A percentile compares a stretch with the other conserved stretches of the same genome.
phyloP scores from a whole-genome alignment of 2,888 invertebrate species.

The Thecophora atra region DNA sequence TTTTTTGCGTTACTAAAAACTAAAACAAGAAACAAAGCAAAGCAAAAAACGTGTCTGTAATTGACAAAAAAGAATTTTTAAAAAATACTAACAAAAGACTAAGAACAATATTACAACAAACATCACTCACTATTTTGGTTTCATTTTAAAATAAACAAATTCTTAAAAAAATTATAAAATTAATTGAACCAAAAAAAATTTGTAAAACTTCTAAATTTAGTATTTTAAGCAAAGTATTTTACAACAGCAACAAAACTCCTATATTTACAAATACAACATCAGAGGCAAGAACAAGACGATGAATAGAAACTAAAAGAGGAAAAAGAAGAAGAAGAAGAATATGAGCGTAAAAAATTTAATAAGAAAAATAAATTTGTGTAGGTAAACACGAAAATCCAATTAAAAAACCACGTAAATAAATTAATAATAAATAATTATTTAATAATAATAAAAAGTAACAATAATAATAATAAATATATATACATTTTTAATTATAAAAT shows the following conservation, averaged over 20 bases:
- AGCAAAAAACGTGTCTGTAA: not conserved
- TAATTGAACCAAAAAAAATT: conserved; percentile 25
- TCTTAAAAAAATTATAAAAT: not conserved
- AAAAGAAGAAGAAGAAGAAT: not conserved
- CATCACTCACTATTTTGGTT: conserved; percentile 39
- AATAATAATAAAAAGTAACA: no score
- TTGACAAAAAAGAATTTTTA: not conserved
- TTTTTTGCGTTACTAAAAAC: no score
- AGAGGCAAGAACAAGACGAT: not conserved
- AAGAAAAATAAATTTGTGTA: not conserved
- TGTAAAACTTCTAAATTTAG: conserved; percentile 4
- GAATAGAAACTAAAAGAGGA: not conserved
- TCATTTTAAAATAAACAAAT: conserved; percentile 20
- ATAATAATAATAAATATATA: no score
- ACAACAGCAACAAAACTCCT: conserved; percentile 24
- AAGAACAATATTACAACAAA: not conserved
- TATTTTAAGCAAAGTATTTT: conserved; percentile 20
- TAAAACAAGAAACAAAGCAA: not conserved
- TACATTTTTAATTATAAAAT: no score
- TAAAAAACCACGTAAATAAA: no score
- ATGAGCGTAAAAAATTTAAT: conserved; percentile 13
- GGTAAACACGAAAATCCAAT: no score
- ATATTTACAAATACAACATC: conserved; percentile 27
- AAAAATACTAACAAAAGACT: not conserved
- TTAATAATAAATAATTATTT: no score